Base-by-base conservation (phyloP, 2,888 invertebrate species). In the Apomyelois bistriatella region DNA sequence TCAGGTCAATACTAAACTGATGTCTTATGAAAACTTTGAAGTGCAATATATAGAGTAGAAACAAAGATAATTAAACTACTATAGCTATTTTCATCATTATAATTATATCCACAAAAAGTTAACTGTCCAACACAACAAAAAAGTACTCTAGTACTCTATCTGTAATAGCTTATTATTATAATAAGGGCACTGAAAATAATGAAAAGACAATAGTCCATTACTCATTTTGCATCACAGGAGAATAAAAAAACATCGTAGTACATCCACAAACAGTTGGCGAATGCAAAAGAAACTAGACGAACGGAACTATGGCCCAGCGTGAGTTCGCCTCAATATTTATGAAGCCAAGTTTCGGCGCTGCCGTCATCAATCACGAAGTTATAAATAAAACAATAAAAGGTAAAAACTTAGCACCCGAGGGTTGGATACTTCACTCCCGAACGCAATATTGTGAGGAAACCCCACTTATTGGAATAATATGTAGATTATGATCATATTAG, bases 341-440 rank as follows among this genome's bases (percentile, higher is more conserved):
- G 88, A 89, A 89, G 80, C 79, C 56, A 79, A 86, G 71, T 83
- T 79, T 73, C 65, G 66, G 64, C 67, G 73, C 79, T 76, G 79
- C 83, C 86, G 75, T 85, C 90, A 90, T 90, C 90, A 90, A 90
- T 90, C 90, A 89, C 85, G 84, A 88, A 90, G 87, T 90, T 90
- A 89, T 90, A 90, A 89, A 90, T 90, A 90, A 89, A 90, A 89
- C 89, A 90, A 90, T 89, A 89, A 90, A 89, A 88, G 88, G 88
- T 89, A 82, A 85, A 83, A 88, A 87, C 80, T 87, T 82, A 81
- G 57, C 58, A 53, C 76, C 72, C 65, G 76, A 83, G 87, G 85
- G 87, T 84, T 77, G 76, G 78, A 75, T 63, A 76, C 78, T 80
- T 71, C 66, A 68, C 81, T 78, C 77, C 72, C 68, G 61, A 69